Conservation (phyloP, 2,888 invertebrate genomes). For the Nasonia oneida region DNA sequence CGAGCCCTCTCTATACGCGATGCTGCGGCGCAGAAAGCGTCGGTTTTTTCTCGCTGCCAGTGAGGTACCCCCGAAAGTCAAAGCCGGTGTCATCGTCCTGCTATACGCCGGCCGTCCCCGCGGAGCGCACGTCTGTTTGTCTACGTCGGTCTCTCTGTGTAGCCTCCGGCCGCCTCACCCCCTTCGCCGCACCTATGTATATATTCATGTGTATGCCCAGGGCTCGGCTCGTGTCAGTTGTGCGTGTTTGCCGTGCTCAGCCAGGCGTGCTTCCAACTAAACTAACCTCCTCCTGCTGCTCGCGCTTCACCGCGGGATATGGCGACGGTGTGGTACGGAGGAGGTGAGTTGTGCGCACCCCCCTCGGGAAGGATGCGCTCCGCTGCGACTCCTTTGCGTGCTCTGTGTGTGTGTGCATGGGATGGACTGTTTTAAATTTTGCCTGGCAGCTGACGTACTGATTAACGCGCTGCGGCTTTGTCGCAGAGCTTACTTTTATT, state of each 20-base stretch:
- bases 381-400: background rate
- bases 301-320: conserved; percentile 71
- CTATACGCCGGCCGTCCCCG: conserved; percentile 70
- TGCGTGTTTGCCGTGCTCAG: conserved; percentile 77
- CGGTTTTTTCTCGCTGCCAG: background rate
- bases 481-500: background rate
- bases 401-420: background rate
- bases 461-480: background rate
- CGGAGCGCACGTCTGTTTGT: conserved; percentile 75
- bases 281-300: conserved; percentile 73
- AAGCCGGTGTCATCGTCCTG: conserved; percentile 55
- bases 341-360: background rate
- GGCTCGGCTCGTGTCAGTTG: conserved; percentile 74
- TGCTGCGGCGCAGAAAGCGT: background rate
- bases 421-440: background rate
- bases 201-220: conserved; percentile 65
- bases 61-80: background rate
- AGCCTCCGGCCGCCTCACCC: conserved; percentile 15
- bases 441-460: background rate
- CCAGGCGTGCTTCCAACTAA: conserved; percentile 77
- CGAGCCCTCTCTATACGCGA: background rate
- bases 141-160: conserved; percentile 71
- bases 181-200: conserved; percentile 65
- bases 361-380: conserved; percentile 7
- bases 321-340: conserved; percentile 14